phyloP scores from a whole-genome alignment of 2,113 vertebrate genomes.

The Oryzias javanicus region DNA sequence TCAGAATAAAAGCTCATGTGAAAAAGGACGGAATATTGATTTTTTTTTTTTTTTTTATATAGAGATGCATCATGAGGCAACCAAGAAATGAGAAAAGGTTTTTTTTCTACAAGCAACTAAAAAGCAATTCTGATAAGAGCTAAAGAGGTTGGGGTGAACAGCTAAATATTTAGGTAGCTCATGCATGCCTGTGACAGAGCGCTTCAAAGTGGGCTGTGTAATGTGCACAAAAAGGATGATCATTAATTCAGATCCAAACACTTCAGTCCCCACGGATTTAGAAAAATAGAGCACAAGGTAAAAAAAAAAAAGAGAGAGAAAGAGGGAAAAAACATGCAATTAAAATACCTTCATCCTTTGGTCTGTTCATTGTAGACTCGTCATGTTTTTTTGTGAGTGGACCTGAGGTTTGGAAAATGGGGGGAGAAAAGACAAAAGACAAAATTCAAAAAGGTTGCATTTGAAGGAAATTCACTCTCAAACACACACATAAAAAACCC shows the following conservation, averaged over 20 bases:
- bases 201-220: constrained; percentile 20
- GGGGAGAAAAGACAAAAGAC: constrained; percentile 66
- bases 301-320: background rate
- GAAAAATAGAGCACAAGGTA: constrained; percentile 59
- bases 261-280: constrained; percentile 36
- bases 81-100: constrained; percentile 34
- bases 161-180: no score
- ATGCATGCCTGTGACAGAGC: constrained; percentile 11
- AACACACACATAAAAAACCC: background rate
- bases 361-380: constrained; percentile 81
- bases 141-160: no score
- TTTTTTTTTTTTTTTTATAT: background rate
- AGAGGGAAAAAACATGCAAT: constrained; percentile 63
- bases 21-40: constrained; percentile 48
- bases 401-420: constrained; percentile 81
- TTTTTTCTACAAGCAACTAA: constrained; percentile 24
- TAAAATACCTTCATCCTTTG: constrained; percentile 83
- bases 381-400: constrained; percentile 89
- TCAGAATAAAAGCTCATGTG: constrained; percentile 32
- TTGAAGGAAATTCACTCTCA: background rate
- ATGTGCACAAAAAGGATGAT: constrained; percentile 36
- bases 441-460: constrained; percentile 60
- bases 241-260: constrained; percentile 44
- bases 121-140: constrained; percentile 15
- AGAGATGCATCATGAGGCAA: constrained; percentile 35